Base-by-base conservation (phyloP, 64 coral and sea anemone species). In the Pocillopora damicornis region DNA sequence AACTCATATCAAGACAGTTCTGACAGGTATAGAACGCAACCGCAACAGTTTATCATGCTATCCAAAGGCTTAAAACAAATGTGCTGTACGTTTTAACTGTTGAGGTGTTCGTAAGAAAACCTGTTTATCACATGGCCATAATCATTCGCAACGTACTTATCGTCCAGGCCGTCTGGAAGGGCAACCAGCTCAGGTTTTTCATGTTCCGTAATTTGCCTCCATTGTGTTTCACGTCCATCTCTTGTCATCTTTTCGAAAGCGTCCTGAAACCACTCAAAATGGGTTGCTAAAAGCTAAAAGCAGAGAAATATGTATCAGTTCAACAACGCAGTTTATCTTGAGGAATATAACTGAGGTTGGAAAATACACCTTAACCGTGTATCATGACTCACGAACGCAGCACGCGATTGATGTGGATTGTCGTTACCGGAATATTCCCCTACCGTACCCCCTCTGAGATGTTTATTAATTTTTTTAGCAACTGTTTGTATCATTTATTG, bases 251-350 rank as follows among this genome's bases (percentile, higher is more conserved):
- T 99, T 18, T 99, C 97, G 88, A 99, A 99, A 23, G 97, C 77
- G 23, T 99, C 97, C 37, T 99, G 97, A 65, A 99, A 99, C 97
- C 97, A 99, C 35, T 99, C 97, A 56, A 95, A 99, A 76, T 92
- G 89, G 73, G 87, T 83, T 13, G 93, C 90, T 63, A 99, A 78
- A 45, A 99, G 58, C 97, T 99, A 59, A 35, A 92, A 76, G 34
- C 63, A 74, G 74, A 35, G 62, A 62, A 37, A 63, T 16, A 78
- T 8, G 18, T 22, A 42, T 7, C n/a, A 5, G n/a, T 23, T 71
- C 22, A 71, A 71, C 18, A 71, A 11, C 16, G 3, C 61, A 63
- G 61, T 17, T 63, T 17, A 13, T 15, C 61, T 63, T 63, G 16
- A 75, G 2, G 35, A 4, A 61, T 2, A 51, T 7, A 51, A 7